These are phyloP conservation scores for Andrena chrysosceles DNA, from an alignment of 2,888 invertebrate genomes.

Conservation along the genomic window DNA sequence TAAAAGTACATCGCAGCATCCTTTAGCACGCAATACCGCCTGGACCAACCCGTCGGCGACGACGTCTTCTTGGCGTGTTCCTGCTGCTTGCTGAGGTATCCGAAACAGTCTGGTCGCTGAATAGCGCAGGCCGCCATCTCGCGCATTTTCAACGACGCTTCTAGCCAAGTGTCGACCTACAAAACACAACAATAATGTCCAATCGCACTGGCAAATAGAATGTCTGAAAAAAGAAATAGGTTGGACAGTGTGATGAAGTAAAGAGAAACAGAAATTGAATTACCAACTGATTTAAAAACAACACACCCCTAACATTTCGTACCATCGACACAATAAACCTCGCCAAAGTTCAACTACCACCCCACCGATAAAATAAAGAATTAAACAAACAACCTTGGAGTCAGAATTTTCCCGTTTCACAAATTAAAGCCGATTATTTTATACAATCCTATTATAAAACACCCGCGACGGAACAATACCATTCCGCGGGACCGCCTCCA, in stretches of 20 bases:
- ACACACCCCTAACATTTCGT: too few species aligned
- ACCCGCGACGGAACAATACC: background rate
- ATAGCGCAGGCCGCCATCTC: conserved; percentile 93
- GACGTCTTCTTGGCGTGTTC: conserved; percentile 86
- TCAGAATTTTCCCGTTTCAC: background rate
- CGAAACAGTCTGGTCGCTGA: conserved; percentile 95
- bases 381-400: background rate
- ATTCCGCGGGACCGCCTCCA: background rate
- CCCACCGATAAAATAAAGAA: background rate
- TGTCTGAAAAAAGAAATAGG: background rate
- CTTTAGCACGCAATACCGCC: conserved; percentile 96
- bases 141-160: conserved; percentile 92
- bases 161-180: conserved; percentile 89
- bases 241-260: too few species aligned
- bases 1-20: conserved; percentile 98
- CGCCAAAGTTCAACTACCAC: too few species aligned
- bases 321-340: too few species aligned
- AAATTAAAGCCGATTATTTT: background rate
- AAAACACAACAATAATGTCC: background rate
- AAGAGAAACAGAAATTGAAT: too few species aligned
- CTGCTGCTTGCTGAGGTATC: conserved; percentile 94
- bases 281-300: too few species aligned
- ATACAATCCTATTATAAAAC: background rate
- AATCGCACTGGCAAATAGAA: background rate
- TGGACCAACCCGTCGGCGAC: conserved; percentile 95